Percentiles rank a stretch among this genome's conserved stretches.
Evolutionary conservation across 1,140 invertebrate genomes (phyloP).

Genomic region (Nomia melanderi): DNA sequence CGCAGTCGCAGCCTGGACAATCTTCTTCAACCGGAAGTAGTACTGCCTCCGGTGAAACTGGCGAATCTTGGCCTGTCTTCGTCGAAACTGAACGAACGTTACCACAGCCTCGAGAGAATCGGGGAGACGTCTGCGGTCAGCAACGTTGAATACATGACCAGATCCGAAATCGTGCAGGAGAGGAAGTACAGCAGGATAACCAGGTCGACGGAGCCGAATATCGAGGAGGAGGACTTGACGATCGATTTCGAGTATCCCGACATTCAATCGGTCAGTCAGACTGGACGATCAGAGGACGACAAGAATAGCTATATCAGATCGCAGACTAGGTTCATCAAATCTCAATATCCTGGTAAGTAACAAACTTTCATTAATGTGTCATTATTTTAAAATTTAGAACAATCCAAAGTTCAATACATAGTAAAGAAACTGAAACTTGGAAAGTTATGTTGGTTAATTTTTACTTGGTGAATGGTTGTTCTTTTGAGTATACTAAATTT

Average conservation of each 20-base stretch:
- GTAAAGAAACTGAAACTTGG: no score
- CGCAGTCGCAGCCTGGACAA: conserved; percentile 92
- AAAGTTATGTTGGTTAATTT: no score
- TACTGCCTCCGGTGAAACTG: conserved; percentile 80
- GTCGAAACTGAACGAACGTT: conserved; percentile 91
- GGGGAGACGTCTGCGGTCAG: conserved; percentile 80
- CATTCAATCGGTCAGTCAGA: conserved; percentile 83
- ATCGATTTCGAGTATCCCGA: conserved; percentile 87
- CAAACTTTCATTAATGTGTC: no score
- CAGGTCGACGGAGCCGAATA: conserved; percentile 78
- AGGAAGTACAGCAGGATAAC: conserved; percentile 79
- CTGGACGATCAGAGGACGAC: conserved; percentile 85
- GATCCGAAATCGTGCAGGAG: conserved; percentile 79
- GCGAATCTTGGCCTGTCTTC: conserved; percentile 89
- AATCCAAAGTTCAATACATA: no score
- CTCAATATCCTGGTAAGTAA: conserved; percentile 88
- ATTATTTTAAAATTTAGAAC: no score
- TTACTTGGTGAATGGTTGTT: no score
- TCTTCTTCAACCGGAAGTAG: conserved; percentile 84
- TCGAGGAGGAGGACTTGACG: conserved; percentile 82
- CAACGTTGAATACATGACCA: conserved; percentile 82
- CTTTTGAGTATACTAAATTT: no score
- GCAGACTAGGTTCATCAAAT: conserved; percentile 90
- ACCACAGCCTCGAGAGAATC: conserved; percentile 90
- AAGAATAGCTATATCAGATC: conserved; percentile 82